Evolutionary conservation across 2,888 invertebrate genomes (phyloP).

Genomic region (Myopa testacea): DNA sequence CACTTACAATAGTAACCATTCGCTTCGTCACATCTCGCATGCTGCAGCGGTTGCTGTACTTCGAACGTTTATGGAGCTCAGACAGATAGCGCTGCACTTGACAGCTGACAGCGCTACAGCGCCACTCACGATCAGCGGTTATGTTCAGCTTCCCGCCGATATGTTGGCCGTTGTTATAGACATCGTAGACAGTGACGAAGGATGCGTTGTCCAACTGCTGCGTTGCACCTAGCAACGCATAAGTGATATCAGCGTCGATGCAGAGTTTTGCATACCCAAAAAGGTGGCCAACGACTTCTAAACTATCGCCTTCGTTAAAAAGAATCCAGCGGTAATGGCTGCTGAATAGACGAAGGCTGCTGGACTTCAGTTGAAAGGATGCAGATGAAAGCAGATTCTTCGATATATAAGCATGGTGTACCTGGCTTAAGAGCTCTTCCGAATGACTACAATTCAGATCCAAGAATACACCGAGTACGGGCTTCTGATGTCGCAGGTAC

Average conservation of each 20-base stretch:
- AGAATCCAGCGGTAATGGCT: slow-evolving; percentile 59
- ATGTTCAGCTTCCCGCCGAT: slow-evolving; percentile 63
- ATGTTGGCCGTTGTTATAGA: slow-evolving; percentile 64
- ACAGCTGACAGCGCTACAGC: slow-evolving; percentile 52
- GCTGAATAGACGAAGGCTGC: slow-evolving; percentile 52
- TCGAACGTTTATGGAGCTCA: slow-evolving; percentile 50
- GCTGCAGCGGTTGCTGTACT: slow-evolving; percentile 57
- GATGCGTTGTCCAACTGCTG: slow-evolving; percentile 41
- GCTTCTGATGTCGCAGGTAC: slow-evolving; percentile 49
- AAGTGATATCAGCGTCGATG: slow-evolving; percentile 60
- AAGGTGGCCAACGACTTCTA: slow-evolving; percentile 46
- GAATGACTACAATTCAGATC: slow-evolving; percentile 55
- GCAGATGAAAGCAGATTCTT: neutral
- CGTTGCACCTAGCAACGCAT: slow-evolving; percentile 41
- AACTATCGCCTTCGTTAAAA: slow-evolving; percentile 51
- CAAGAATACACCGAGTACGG: slow-evolving; percentile 55
- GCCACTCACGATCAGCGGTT: slow-evolving; percentile 57
- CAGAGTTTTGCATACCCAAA: slow-evolving; percentile 57
- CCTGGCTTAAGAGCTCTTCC: slow-evolving; percentile 48
- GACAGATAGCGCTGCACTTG: slow-evolving; percentile 51
- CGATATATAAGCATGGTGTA: slow-evolving; percentile 34
- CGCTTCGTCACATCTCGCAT: slow-evolving; percentile 59
- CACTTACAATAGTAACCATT: slow-evolving; percentile 58
- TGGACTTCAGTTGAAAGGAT: slow-evolving; percentile 51
- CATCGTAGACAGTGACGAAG: slow-evolving; percentile 66